A percentile compares a stretch with the other conserved stretches of the same genome.
Evolutionary conservation across 2,797 vertebrate genomes (phyloP).

Genomic region (Sciurus carolinensis): DNA sequence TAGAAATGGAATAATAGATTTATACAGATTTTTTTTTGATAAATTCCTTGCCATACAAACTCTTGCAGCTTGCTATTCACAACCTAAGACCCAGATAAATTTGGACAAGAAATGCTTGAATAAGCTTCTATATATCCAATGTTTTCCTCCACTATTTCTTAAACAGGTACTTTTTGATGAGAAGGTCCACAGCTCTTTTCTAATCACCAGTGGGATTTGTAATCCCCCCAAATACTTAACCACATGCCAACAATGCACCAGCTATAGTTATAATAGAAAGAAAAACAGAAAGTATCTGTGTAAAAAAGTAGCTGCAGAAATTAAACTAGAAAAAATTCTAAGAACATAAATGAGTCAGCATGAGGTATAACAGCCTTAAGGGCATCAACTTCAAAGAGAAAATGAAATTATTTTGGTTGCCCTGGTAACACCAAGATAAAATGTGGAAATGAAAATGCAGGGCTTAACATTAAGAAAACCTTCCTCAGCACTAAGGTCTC

Average conservation of each 20-base stretch:
- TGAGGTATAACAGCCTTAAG: slow-evolving; percentile 31
- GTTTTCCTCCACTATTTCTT: slow-evolving; percentile 3
- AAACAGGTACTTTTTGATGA: background rate
- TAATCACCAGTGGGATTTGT: background rate
- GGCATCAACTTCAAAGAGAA: slow-evolving; percentile 79
- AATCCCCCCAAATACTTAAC: slow-evolving; percentile 25
- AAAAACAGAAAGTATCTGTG: slow-evolving; percentile 45
- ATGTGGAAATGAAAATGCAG: slow-evolving; percentile 74
- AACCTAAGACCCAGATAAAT: slow-evolving; percentile 46
- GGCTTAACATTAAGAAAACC: slow-evolving; percentile 68
- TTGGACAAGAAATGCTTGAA: background rate
- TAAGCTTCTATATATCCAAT: background rate
- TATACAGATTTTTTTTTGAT: background rate
- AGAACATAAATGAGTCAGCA: slow-evolving; percentile 74
- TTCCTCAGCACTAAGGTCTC: slow-evolving; percentile 45
- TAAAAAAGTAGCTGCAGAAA: slow-evolving; percentile 61
- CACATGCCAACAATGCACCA: background rate
- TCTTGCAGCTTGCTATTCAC: slow-evolving; percentile 33
- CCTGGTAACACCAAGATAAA: slow-evolving; percentile 79
- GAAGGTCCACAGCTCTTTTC: background rate
- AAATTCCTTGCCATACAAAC: slow-evolving; percentile 16
- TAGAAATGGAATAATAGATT: slow-evolving; percentile 49
- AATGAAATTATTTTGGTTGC: slow-evolving; percentile 80
- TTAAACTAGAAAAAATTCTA: slow-evolving; percentile 52
- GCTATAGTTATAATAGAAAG: background rate